Conservation (phyloP, 2,113 vertebrate species). For the Phainopepla nitens region DNA sequence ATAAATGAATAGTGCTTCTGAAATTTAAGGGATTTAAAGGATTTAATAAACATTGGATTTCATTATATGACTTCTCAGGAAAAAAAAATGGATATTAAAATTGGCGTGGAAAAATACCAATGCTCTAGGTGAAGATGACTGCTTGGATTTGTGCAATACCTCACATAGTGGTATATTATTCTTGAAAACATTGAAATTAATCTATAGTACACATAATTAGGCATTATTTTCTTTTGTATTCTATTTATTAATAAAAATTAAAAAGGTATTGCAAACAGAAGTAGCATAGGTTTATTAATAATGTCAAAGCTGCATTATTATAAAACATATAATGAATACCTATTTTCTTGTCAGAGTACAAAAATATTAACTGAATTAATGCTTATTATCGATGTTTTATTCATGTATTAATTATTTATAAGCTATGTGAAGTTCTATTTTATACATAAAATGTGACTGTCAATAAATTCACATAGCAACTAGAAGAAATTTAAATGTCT, state of each 20-base stretch:
- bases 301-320: neutral
- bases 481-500: neutral
- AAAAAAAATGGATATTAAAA: neutral
- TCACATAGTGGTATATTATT: neutral
- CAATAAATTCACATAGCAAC: conserved; percentile 19
- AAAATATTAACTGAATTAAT: neutral
- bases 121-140: neutral
- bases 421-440: neutral
- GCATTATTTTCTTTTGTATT: neutral
- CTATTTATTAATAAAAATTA: neutral
- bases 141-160: neutral
- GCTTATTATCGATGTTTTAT: neutral
- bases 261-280: neutral
- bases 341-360: neutral
- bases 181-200: neutral
- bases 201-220: neutral
- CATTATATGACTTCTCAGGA: neutral
- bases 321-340: neutral
- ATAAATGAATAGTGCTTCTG: neutral
- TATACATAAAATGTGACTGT: neutral
- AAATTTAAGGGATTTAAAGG: neutral
- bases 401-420: conserved; percentile 9
- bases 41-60: neutral
- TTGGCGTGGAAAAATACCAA: neutral
- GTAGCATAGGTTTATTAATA: neutral